Percentiles rank a stretch among this genome's conserved stretches.
phyloP scores from a whole-genome alignment of 53 echinoderm and acorn worm species.

The Hippasteria phrygiana region DNA sequence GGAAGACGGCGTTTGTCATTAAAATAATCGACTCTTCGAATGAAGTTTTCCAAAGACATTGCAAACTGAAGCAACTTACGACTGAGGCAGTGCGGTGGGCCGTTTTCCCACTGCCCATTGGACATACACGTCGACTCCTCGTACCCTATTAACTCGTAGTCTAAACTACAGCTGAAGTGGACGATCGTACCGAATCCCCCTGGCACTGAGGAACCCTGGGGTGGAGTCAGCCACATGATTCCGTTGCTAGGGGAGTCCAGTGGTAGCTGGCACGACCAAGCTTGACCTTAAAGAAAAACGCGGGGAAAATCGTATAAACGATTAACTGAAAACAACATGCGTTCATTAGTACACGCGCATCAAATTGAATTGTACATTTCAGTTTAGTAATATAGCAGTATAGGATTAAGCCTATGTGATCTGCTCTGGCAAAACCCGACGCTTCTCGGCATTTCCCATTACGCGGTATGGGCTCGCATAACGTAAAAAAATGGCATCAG shows the following conservation, averaged over 20 bases:
- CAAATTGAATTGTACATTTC: no score
- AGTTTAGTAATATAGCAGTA: no score
- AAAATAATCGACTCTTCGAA: no score
- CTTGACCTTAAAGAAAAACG: neutral
- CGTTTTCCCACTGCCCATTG: conserved; percentile 10
- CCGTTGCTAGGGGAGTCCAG: neutral
- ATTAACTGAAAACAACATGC: no score
- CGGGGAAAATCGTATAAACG: no score
- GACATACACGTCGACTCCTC: conserved; percentile 35
- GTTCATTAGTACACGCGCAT: no score
- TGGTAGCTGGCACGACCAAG: neutral
- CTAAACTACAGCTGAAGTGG: conserved; percentile 3
- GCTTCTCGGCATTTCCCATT: no score
- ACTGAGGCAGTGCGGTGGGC: conserved; percentile 20
- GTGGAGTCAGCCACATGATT: conserved; percentile 18
- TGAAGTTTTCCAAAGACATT: neutral
- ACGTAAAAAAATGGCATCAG: no score
- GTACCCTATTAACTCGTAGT: neutral
- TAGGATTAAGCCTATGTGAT: no score
- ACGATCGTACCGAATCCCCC: conserved; percentile 6
- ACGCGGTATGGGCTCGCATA: no score
- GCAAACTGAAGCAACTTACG: conserved; percentile 23
- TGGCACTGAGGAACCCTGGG: neutral
- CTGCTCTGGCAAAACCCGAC: no score
- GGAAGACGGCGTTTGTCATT: no score